A percentile compares a stretch with the other conserved stretches of the same genome.
Conservation (phyloP, 1,140 invertebrate species). For the Pseudomyrmex pallidus region DNA sequence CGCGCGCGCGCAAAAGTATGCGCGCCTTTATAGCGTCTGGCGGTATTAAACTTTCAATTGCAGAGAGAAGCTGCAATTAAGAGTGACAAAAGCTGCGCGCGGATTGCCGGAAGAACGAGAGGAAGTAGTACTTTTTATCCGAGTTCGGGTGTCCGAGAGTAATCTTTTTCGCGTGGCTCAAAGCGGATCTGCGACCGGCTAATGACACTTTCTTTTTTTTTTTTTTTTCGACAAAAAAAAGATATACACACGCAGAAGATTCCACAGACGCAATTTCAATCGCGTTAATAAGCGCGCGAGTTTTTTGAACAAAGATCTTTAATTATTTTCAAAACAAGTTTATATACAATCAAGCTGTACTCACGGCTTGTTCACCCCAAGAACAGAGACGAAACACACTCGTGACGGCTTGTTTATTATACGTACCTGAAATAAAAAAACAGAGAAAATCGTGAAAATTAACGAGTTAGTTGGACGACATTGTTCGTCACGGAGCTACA, state of each 20-base stretch:
- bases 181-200: too few relatives aligned
- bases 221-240: background rate
- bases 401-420: background rate
- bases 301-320: background rate
- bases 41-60: conserved; percentile 72
- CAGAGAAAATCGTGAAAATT: background rate
- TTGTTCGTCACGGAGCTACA: too few relatives aligned
- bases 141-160: background rate
- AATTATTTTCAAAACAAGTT: background rate
- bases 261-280: too few relatives aligned
- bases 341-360: background rate
- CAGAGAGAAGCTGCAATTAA: conserved; percentile 66
- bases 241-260: too few relatives aligned
- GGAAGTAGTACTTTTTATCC: background rate
- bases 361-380: conserved; percentile 6
- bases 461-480: too few relatives aligned
- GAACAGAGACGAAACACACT: background rate
- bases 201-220: background rate
- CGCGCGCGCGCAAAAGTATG: conserved; percentile 3
- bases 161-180: conserved; percentile 1
- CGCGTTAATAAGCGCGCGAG: background rate
- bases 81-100: conserved; percentile 25
- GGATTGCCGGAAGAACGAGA: background rate
- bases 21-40: conserved; percentile 7
- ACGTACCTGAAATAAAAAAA: conserved; percentile 42